Evolutionary conservation across 2,113 vertebrate genomes (phyloP), one percentile per base, ranked within the genome.

Genomic region (Aythya baeri): DNA sequence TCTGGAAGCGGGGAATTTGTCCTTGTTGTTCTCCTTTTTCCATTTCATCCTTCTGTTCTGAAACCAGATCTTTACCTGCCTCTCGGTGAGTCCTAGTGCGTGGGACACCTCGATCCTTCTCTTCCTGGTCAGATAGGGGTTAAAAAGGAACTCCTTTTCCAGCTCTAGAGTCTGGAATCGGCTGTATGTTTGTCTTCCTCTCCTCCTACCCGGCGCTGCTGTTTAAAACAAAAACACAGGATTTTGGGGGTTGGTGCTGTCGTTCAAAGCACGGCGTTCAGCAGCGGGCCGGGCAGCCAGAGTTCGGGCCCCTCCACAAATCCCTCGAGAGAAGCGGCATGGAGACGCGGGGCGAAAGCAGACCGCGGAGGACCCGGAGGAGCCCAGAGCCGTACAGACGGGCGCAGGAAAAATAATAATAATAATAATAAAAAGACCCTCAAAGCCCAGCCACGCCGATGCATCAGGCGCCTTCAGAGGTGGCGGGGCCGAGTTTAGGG

Each of bases 1-100:
- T 73, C 97, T 97, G 90, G 98, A 98, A 89, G 98, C 86, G 9
- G 98, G 98, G 93, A 99, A 98, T 96, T 98, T 98, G 94, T 99
- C 98, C 93, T 98, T 98, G 98, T 98, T 99, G 98, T 99, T 99
- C 84, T 98, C 98, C 82, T 98, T 98, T 98, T 98, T 98, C 98
- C 98, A 98, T 83, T 98, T 98, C 98, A 98, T 98, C 81, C 98
- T 98, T 54, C 98, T 97, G 97, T 98, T 98, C 94, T 98, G 98
- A 96, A 98, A 98, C 98, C 98, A 99, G 88, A 99, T 98, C 97
- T 99, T 98, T 95, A 98, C 98, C 97, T 98, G 98, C 93, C 98
- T 97, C 93, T 98, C 98, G 9, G 98, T 98, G 94, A 99, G 98
- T 97, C 98, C 98, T 93, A 99, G 96, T 36, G 98, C 97, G n/a